Conservation (phyloP, 2,113 vertebrate genomes). For the Fregetta grallaria region DNA sequence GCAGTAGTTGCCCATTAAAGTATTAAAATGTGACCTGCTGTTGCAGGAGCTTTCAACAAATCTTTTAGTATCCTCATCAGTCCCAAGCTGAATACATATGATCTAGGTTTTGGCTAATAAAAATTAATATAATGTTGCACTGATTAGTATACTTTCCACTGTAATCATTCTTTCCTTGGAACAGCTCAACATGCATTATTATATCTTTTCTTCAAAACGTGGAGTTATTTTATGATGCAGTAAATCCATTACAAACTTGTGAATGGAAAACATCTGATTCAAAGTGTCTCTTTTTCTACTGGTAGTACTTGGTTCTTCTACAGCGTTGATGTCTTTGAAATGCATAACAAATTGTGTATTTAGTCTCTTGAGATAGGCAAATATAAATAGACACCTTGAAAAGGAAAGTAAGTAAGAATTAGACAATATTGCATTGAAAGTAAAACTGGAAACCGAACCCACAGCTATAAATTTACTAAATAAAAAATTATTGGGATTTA, state of each 20-base stretch:
- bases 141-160: background rate
- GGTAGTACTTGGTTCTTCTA: background rate
- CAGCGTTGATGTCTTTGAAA: background rate
- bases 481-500: background rate
- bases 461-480: background rate
- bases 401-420: background rate
- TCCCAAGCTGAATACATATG: background rate
- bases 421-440: background rate
- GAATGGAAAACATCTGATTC: background rate
- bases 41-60: background rate
- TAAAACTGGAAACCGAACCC: background rate
- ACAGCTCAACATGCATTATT: background rate
- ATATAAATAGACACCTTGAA: background rate
- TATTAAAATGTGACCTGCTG: constrained; percentile 13
- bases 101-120: background rate
- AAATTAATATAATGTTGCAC: background rate
- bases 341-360: background rate
- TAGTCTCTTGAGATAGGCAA: background rate
- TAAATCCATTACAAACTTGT: background rate
- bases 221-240: background rate
- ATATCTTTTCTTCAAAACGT: background rate
- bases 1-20: background rate
- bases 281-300: background rate
- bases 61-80: background rate
- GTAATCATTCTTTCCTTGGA: background rate